Evolutionary conservation across 2,888 invertebrate genomes (phyloP), one percentile per base, ranked within the genome.

Genomic region (Nomada goodeniana): DNA sequence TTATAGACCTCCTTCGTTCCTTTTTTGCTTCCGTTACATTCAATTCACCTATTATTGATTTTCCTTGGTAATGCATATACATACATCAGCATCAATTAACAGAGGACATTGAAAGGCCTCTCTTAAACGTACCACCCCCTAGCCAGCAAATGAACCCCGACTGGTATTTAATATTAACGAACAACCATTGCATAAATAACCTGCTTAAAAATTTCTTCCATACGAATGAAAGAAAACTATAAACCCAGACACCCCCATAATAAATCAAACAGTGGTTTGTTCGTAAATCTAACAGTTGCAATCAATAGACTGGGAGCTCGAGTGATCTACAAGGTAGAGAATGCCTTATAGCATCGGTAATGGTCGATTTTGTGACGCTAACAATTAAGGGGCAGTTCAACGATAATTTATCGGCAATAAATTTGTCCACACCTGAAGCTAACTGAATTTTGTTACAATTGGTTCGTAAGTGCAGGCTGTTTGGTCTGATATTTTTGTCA

Each of bases 331-430:
- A 23, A 3, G 61, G 23, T 11, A 20, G n/a, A 61, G 61, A 59
- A 57, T 70, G 42, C 73, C 72, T 72, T 59, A 67, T 67, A 26
- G 26, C 71, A 15, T 83, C 64, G 26, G 36, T 63, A 71, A 70
- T 52, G 50, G 3, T 2, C n/a, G 29, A 69, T 76, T 78, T 60
- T 29, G 36, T 50, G 15, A 47, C 52, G 20, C 23, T 26, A 76
- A 85, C 73, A 85, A 82, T 85, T 76, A 85, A 85, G 83, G 73
- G 23, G 74, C 67, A 42, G 60, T 36, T 76, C 44, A 44, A 74
- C 65, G 76, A 80, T 78, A 78, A 86, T 86, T 80, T 78, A 76
- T 83, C 44, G 71, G 23, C 68, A 52, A 80, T 83, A 86, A 86
- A 83, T 76, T 78, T 68, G 65, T 60, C 67, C 42, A 23, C 55